Conservation (phyloP, 53 echinoderm and acorn worm genomes). For the Temnopleurus reevesii region DNA sequence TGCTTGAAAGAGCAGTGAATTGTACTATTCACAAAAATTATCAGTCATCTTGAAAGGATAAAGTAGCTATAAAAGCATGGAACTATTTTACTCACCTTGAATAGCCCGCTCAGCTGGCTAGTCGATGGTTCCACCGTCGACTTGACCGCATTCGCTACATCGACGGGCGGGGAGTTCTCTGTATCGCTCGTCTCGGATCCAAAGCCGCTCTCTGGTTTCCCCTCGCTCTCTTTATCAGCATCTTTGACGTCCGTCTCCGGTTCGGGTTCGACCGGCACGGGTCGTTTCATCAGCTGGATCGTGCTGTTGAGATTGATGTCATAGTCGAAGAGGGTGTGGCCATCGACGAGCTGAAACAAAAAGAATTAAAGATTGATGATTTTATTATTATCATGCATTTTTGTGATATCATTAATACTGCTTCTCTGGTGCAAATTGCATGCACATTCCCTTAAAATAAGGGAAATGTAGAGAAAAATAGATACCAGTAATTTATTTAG, state of each 20-base stretch:
- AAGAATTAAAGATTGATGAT: background rate
- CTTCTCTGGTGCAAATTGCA: no score
- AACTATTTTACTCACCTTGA: no score
- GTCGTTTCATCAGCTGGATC: conserved; percentile 85
- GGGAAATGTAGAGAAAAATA: no score
- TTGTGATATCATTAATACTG: no score
- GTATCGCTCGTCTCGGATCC: conserved; percentile 88
- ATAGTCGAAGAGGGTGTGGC: conserved; percentile 91
- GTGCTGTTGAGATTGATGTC: conserved; percentile 84
- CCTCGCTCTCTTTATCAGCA: conserved; percentile 58
- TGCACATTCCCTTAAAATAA: no score
- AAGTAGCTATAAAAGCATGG: no score
- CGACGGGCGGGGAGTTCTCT: conserved; percentile 55
- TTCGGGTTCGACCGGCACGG: background rate
- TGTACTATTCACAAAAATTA: no score
- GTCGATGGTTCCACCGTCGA: conserved; percentile 65
- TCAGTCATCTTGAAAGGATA: no score
- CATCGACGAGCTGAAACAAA: conserved; percentile 77
- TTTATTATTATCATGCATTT: no score
- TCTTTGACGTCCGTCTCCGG: background rate
- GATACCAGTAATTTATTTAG: no score
- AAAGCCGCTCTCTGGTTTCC: conserved; percentile 87
- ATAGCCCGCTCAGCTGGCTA: conserved; percentile 66
- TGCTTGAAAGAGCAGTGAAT: no score
- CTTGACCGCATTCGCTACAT: background rate